These are phyloP conservation scores for Platichthys flesus DNA, from an alignment of 2,113 vertebrate species.

Conservation along the genomic window DNA sequence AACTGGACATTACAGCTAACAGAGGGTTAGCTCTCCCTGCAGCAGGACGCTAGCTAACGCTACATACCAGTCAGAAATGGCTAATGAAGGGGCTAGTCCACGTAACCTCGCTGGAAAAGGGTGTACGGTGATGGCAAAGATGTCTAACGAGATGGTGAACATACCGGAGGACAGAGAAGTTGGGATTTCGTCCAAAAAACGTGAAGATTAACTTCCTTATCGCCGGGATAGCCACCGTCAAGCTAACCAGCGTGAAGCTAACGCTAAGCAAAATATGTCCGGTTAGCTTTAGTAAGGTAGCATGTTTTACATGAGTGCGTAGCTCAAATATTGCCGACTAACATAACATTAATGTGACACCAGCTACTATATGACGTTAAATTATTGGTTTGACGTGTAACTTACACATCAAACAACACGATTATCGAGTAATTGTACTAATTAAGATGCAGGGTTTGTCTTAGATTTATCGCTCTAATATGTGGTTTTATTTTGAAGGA, in stretches of 20 bases:
- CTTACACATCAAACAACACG: background rate
- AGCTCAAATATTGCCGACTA: background rate
- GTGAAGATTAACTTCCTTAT: constrained; percentile 56
- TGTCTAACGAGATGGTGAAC: constrained; percentile 1
- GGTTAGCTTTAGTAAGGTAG: constrained; percentile 23
- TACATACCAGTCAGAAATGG: constrained; percentile 16
- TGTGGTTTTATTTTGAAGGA: constrained; percentile 54
- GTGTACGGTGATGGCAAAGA: background rate
- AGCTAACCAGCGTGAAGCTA: constrained; percentile 43
- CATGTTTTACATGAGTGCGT: background rate
- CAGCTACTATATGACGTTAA: accelerated
- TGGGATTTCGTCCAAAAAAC: constrained; percentile 43
- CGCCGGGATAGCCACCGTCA: constrained; percentile 49
- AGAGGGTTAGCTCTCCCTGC: constrained; percentile 30
- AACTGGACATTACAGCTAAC: constrained; percentile 26
- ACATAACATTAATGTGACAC: accelerated
- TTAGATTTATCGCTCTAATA: accelerated
- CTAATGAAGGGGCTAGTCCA: constrained; percentile 2
- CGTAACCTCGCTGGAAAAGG: background rate
- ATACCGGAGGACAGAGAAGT: constrained; percentile 31
- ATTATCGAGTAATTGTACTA: background rate
- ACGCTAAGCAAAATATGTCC: constrained; percentile 41
- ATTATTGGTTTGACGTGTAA: background rate
- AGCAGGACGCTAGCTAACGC: constrained; percentile 35
- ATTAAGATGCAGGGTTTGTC: background rate